These are phyloP conservation scores for Chrysolina haemoptera DNA, from an alignment of 2,888 invertebrate species.

Conservation along the genomic window DNA sequence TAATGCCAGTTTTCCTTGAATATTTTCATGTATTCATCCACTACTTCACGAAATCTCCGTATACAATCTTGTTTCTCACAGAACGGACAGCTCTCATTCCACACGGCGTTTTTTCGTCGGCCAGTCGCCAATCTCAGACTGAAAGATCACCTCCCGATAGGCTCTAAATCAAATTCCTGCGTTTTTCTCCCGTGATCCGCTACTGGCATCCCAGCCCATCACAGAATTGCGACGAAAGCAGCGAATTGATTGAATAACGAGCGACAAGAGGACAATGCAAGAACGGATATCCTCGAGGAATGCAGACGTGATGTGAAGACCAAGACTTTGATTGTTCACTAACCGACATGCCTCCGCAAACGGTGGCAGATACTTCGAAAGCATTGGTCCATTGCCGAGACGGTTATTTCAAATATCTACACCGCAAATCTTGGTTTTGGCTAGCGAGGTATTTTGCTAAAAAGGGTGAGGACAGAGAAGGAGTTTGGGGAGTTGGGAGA, in stretches of 20 bases:
- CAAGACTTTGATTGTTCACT: conserved; percentile 50
- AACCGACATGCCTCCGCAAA: conserved; percentile 44
- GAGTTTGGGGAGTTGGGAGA: background rate
- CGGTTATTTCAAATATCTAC: conserved; percentile 43
- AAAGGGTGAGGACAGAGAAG: background rate
- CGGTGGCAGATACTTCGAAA: conserved; percentile 48
- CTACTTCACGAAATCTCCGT: background rate
- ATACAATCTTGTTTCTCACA: background rate
- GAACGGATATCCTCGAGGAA: conserved; percentile 57
- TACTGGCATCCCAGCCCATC: conserved; percentile 34
- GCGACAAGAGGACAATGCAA: conserved; percentile 66
- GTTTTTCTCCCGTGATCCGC: conserved; percentile 19
- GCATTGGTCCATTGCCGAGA: conserved; percentile 34
- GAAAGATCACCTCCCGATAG: conserved; percentile 15
- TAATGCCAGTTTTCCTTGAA: no score
- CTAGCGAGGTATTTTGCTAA: conserved; percentile 31
- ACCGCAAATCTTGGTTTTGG: conserved; percentile 39
- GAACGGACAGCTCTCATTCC: background rate
- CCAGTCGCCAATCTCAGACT: background rate
- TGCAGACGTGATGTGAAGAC: conserved; percentile 64
- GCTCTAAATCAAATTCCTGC: conserved; percentile 14
- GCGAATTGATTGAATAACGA: conserved; percentile 67
- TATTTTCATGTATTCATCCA: no score
- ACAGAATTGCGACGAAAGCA: conserved; percentile 38
- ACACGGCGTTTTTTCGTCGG: background rate